These are phyloP conservation scores for Sebastes matsubarae DNA, from an alignment of 2,797 vertebrate genomes.

Conservation along the genomic window DNA sequence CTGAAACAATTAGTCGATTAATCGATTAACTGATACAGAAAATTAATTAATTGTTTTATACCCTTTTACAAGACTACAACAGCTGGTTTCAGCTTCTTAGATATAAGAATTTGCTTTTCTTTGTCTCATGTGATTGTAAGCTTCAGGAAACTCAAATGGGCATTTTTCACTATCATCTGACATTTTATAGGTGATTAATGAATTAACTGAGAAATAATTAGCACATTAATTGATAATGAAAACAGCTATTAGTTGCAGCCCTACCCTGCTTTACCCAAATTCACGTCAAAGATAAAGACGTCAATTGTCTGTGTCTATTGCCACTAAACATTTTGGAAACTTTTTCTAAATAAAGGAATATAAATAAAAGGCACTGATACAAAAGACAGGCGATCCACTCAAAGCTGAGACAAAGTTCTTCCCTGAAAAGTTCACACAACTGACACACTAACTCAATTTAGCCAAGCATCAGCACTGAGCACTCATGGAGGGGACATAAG, in stretches of 20 bases:
- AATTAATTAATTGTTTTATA: neutral
- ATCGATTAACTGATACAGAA: neutral
- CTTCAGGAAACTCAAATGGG: neutral
- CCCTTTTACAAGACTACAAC: neutral
- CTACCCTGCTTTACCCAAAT: neutral
- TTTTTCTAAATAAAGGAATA: conserved; percentile 2
- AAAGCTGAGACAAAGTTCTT: conserved; percentile 18
- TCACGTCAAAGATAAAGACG: neutral
- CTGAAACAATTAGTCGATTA: neutral
- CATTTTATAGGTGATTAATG: neutral
- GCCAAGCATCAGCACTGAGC: conserved; percentile 31
- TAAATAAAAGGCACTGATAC: conserved; percentile 15
- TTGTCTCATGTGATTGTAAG: neutral
- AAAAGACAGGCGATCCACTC: conserved; percentile 26
- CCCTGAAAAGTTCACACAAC: conserved; percentile 35
- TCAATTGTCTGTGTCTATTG: neutral
- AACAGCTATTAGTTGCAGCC: neutral
- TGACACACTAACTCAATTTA: conserved; percentile 66
- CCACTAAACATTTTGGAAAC: neutral
- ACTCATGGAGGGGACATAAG: conserved; percentile 65
- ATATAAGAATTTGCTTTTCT: neutral
- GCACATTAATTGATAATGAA: neutral
- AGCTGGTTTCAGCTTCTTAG: neutral
- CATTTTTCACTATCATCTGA: neutral
- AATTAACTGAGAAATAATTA: neutral